Conservation (phyloP, 30 jellyfish, hydroid and myxozoan species). For the Pseudorhiza aurosa region DNA sequence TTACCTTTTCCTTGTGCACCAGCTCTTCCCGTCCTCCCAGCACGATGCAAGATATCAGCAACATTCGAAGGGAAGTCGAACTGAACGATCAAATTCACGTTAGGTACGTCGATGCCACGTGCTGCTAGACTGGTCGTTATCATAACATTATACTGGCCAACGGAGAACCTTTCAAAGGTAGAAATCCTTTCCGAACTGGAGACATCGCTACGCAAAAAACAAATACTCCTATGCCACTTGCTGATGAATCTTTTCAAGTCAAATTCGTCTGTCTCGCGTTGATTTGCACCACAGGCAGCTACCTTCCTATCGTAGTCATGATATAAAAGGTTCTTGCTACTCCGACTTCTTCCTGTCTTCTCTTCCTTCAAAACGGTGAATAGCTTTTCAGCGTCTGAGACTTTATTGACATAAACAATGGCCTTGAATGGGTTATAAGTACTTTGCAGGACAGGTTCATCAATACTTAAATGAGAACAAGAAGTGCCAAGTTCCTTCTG, state of each 20-base stretch:
- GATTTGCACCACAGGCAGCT: too few species aligned
- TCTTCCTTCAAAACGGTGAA: conserved; percentile 2
- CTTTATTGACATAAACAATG: conserved; percentile 61
- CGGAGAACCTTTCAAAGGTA: conserved; percentile 26
- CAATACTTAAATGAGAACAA: not conserved
- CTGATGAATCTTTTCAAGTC: conserved; percentile 13
- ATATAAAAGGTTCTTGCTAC: not conserved
- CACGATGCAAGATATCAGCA: conserved; percentile 82
- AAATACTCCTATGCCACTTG: conserved; percentile 45
- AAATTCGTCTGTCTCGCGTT: not conserved
- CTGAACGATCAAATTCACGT: conserved; percentile 78
- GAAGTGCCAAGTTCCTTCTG: conserved; percentile 19
- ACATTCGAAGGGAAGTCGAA: conserved; percentile 80
- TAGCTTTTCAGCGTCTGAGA: conserved; percentile 43
- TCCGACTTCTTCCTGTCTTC: not conserved
- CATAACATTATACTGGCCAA: conserved; percentile 41
- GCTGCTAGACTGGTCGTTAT: conserved; percentile 80
- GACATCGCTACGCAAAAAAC: conserved; percentile 59
- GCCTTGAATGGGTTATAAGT: conserved; percentile 16
- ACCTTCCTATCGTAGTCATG: too few species aligned
- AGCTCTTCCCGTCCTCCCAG: conserved; percentile 92
- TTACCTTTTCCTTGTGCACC: conserved; percentile 93
- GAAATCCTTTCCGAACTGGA: conserved; percentile 47
- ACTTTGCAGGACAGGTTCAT: not conserved
- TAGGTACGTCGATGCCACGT: conserved; percentile 88